These are phyloP conservation scores for Augiades crinisus DNA, from an alignment of 2,888 invertebrate species.

Conservation along the genomic window DNA sequence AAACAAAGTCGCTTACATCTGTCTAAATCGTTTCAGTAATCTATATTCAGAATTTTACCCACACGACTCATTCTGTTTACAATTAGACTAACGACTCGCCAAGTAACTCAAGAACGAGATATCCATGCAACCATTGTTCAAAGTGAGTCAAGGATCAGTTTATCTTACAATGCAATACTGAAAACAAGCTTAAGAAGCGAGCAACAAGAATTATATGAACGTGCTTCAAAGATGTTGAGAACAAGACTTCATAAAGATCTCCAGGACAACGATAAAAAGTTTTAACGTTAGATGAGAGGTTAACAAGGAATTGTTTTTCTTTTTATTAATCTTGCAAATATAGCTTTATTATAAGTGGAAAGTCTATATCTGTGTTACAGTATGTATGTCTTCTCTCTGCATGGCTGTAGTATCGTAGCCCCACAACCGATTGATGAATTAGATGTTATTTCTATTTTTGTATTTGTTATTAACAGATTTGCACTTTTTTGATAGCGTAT, in stretches of 20 bases:
- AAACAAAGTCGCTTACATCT: too few relatives aligned
- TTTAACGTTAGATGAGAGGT: not conserved
- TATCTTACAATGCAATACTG: slow-evolving; percentile 5
- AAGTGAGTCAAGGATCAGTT: slow-evolving; percentile 16
- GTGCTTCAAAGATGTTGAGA: slow-evolving; percentile 2
- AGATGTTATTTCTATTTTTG: too few relatives aligned
- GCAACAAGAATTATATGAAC: slow-evolving; percentile 11
- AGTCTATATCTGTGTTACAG: too few relatives aligned
- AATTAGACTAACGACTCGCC: not conserved
- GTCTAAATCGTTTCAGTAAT: too few relatives aligned
- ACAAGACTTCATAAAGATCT: slow-evolving; percentile 8
- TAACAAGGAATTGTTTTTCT: not conserved
- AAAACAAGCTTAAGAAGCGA: slow-evolving; percentile 9
- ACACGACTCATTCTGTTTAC: not conserved
- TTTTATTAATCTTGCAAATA: not conserved
- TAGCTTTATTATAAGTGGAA: too few relatives aligned
- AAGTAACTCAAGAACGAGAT: not conserved
- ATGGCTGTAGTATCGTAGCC: too few relatives aligned
- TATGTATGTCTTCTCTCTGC: too few relatives aligned
- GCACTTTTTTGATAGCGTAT: too few relatives aligned
- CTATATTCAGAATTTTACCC: too few relatives aligned
- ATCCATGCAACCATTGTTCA: not conserved
- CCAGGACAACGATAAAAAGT: not conserved
- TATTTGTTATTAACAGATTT: too few relatives aligned
- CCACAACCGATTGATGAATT: too few relatives aligned